phyloP scores from a whole-genome alignment of 1,140 invertebrate genomes.

The Brachionus angularis region DNA sequence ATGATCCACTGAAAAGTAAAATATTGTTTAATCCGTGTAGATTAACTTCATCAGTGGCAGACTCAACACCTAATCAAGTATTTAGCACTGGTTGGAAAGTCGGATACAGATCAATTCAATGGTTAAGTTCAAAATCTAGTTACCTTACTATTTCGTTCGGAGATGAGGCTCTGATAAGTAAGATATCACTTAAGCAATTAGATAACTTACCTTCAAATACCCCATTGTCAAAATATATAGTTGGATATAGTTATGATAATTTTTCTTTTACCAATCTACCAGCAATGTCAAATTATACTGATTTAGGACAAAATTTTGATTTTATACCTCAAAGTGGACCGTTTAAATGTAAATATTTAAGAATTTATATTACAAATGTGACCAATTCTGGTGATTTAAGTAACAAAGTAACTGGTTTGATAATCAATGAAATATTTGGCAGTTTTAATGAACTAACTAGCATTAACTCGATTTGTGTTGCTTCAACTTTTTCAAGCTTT shows the following conservation, averaged over 20 bases:
- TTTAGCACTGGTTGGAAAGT: constrained; percentile 11
- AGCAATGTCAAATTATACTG: not conserved
- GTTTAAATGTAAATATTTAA: not conserved
- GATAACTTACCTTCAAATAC: not conserved
- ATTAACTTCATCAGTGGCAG: not conserved
- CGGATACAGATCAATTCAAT: constrained; percentile 31
- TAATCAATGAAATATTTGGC: constrained; percentile 14
- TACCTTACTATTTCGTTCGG: constrained; percentile 26
- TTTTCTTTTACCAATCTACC: constrained; percentile 23
- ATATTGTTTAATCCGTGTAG: not conserved
- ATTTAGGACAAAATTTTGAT: not conserved
- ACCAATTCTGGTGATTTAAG: not conserved
- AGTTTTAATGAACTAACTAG: not conserved
- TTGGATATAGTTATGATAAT: constrained; percentile 31
- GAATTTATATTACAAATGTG: constrained; percentile 38
- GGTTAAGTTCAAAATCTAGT: not conserved
- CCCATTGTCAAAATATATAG: not conserved
- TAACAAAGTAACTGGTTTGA: constrained; percentile 28
- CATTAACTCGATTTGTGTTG: not conserved
- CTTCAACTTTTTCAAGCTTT: not conserved
- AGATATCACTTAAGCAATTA: constrained; percentile 1
- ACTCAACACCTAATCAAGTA: not conserved
- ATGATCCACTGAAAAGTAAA: not conserved
- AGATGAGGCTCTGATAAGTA: not conserved
- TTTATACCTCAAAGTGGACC: not conserved